Conservation (phyloP, 2,888 invertebrate genomes). For the Agriotes lineatus region DNA sequence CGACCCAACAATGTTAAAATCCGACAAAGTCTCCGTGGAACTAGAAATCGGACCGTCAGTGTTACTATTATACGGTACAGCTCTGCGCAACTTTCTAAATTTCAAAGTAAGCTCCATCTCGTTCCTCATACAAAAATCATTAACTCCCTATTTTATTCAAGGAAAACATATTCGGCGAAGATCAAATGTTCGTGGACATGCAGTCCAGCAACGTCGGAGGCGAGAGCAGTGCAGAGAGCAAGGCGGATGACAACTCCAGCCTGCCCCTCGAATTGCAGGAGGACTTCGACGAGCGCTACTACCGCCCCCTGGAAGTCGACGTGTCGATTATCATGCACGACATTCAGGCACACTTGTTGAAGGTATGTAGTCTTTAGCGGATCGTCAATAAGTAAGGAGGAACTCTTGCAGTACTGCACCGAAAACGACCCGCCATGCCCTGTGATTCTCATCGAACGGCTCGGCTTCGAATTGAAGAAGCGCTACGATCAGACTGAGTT, state of each 20-base stretch:
- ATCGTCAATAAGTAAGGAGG: slow-evolving; percentile 14
- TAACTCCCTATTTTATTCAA: slow-evolving; percentile 60
- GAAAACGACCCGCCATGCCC: slow-evolving; percentile 94
- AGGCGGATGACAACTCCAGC: slow-evolving; percentile 75
- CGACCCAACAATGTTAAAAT: slow-evolving; percentile 85
- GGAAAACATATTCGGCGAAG: slow-evolving; percentile 98
- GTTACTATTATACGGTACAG: slow-evolving; percentile 90
- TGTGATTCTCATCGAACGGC: slow-evolving; percentile 86
- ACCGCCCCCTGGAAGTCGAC: slow-evolving; percentile 90
- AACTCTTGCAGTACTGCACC: slow-evolving; percentile 78
- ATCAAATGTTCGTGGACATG: slow-evolving; percentile 95
- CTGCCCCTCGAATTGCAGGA: slow-evolving; percentile 85
- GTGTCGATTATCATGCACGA: slow-evolving; percentile 96
- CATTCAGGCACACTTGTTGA: slow-evolving; percentile 93
- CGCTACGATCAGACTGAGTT: slow-evolving; percentile 91
- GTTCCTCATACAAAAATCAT: background rate
- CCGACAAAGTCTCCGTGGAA: slow-evolving; percentile 93
- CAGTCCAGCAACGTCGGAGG: slow-evolving; percentile 71
- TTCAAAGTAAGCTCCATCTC: slow-evolving; percentile 72
- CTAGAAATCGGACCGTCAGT: slow-evolving; percentile 96
- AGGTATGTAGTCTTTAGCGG: too few relatives aligned
- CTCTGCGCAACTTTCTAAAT: slow-evolving; percentile 90
- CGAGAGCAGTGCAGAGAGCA: slow-evolving; percentile 65
- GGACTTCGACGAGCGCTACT: slow-evolving; percentile 86
- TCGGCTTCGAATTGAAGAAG: slow-evolving; percentile 98